phyloP scores from a whole-genome alignment of 2,113 vertebrate genomes.

The Xyrauchen texanus region DNA sequence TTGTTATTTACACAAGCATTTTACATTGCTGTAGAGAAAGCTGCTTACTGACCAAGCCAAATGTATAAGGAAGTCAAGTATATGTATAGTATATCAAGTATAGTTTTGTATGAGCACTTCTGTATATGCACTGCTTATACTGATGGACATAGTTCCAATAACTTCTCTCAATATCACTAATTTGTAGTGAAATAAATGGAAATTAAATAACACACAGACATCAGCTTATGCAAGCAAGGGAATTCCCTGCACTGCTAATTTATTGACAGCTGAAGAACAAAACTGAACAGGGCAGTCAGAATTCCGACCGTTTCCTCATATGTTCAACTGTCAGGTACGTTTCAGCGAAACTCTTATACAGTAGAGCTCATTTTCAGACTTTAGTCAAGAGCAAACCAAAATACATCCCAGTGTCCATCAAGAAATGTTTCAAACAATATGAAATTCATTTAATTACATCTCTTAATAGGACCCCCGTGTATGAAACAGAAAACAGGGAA shows the following conservation, averaged over 20 bases:
- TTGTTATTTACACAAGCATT: too few species aligned
- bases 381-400: constrained; percentile 21
- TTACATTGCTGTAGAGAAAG: too few species aligned
- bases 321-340: constrained; percentile 14
- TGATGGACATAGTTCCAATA: too few species aligned
- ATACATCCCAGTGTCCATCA: constrained; percentile 24
- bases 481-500: neutral
- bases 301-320: neutral
- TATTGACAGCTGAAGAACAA: constrained; percentile 49
- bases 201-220: neutral
- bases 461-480: neutral
- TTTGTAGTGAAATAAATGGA: neutral
- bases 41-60: too few species aligned
- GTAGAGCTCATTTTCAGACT: neutral
- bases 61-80: too few species aligned
- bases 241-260: constrained; percentile 38
- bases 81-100: too few species aligned
- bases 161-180: neutral
- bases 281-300: constrained; percentile 12
- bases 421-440: neutral
- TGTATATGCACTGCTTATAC: too few species aligned
- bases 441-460: neutral
- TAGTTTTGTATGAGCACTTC: too few species aligned
- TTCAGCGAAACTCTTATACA: constrained; percentile 25
- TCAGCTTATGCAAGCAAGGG: constrained; percentile 32